Base-by-base conservation (phyloP, 2,797 vertebrate species). In the Poeciliopsis presidionis region DNA sequence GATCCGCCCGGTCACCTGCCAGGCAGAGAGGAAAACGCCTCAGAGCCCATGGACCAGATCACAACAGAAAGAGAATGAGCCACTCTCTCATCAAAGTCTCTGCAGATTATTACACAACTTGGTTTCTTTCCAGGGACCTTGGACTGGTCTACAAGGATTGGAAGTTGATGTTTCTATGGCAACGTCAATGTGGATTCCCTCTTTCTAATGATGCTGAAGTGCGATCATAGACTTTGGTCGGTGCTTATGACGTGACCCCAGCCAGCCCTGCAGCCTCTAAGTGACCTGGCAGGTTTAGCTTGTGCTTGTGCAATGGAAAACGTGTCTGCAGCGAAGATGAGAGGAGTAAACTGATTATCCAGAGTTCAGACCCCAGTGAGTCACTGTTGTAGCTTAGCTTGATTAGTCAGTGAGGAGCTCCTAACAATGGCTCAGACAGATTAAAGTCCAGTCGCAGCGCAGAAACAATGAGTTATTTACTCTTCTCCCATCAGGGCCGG, bases 1-100 rank as follows among this genome's bases (percentile, higher is more conserved):
- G 96, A 70, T 99, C 97, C 0, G 97, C 98, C 72, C 95, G 91
- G 57, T 98, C 96, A 47, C 98, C 98, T 99, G 88, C 47, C 25
- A 28, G 51, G 25, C 7, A 70, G 46, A 46, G 12, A 59, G 55
- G 18, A 46, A 33, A 33, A 22, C 2, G 20, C 49, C 49, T 51
- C 49, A 51, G 20, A 53, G 49, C 20, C 20, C 7, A 51, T 25
- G 51, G 7, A 1, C 9, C 51, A 25, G 2, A 22, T 51, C 18
- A 14, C 12, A n/a, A 61, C 25, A 61, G 13, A 18, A 61, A 30
- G 55, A 59, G 55, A 30, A 59, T 4, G 25, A n/a, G 25, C 4
- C 22, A 0, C 22, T 55, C 22, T 55, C 53, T 28, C 59, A 33
- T 30, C 28, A 30, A 57, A 57, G 57, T 14, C 9, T 7, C 57